Conservation (phyloP, 2,888 invertebrate species). For the Dexiosoma caninum region DNA sequence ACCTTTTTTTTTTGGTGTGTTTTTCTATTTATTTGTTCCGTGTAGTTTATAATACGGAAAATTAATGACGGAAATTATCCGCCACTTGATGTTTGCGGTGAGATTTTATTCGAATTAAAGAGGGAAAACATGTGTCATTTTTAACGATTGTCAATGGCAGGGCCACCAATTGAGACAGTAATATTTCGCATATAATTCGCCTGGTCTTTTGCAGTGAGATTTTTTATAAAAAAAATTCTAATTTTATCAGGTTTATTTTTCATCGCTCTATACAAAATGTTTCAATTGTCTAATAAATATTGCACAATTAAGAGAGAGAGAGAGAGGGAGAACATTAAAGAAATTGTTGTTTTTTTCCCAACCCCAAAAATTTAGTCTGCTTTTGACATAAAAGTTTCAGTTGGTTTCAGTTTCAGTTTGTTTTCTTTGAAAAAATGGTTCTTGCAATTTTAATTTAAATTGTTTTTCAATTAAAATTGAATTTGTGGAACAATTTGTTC, state of each 20-base stretch:
- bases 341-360: too few relatives aligned
- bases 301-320: slow-evolving; percentile 31
- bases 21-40: background rate
- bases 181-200: slow-evolving; percentile 20
- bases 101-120: slow-evolving; percentile 6
- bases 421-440: too few relatives aligned
- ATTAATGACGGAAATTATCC: slow-evolving; percentile 55
- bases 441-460: too few relatives aligned
- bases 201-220: slow-evolving; percentile 26
- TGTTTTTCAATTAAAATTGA: too few relatives aligned
- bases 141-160: background rate
- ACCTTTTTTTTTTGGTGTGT: background rate
- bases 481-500: too few relatives aligned
- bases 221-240: slow-evolving; percentile 25
- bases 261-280: too few relatives aligned
- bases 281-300: slow-evolving; percentile 36
- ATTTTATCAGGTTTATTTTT: background rate
- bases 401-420: too few relatives aligned
- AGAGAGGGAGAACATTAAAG: background rate
- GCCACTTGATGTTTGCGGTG: background rate
- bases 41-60: slow-evolving; percentile 39
- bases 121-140: background rate
- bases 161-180: background rate
- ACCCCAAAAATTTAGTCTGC: too few relatives aligned
- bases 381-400: too few relatives aligned